Conservation (phyloP, 2,888 invertebrate genomes). For the Agrotis ipsilon region DNA sequence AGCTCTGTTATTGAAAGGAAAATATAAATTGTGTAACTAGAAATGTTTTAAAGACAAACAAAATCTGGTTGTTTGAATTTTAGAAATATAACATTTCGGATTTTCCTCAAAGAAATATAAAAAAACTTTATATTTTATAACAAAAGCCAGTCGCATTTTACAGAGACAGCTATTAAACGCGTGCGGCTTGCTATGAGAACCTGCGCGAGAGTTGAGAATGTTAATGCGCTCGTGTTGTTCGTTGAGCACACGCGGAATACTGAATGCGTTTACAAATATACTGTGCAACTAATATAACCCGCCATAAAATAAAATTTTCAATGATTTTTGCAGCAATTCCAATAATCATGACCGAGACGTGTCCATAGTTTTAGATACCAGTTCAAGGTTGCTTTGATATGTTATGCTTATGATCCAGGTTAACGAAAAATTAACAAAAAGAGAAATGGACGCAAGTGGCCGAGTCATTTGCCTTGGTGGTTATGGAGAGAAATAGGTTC, state of each 20-base stretch:
- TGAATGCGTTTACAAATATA: slow-evolving; percentile 77
- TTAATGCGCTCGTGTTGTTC: slow-evolving; percentile 88
- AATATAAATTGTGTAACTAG: no score
- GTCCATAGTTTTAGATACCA: slow-evolving; percentile 36
- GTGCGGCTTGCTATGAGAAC: slow-evolving; percentile 85
- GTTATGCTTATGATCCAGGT: slow-evolving; percentile 17
- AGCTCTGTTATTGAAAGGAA: no score
- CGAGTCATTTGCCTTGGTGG: no score
- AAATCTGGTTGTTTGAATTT: slow-evolving; percentile 4
- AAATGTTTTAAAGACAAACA: neutral
- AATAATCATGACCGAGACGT: slow-evolving; percentile 47
- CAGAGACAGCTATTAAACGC: slow-evolving; percentile 71
- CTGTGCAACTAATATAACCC: slow-evolving; percentile 73
- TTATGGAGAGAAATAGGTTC: no score
- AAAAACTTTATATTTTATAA: slow-evolving; percentile 39
- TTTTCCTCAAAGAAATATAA: slow-evolving; percentile 48
- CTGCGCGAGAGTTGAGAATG: slow-evolving; percentile 84
- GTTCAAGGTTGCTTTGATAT: slow-evolving; percentile 1
- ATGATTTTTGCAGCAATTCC: slow-evolving; percentile 43
- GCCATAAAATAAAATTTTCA: slow-evolving; percentile 59
- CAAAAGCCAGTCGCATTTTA: slow-evolving; percentile 64
- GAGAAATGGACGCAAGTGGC: no score
- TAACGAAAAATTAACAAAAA: neutral
- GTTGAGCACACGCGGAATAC: slow-evolving; percentile 83
- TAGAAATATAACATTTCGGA: slow-evolving; percentile 2